phyloP scores from a whole-genome alignment of 92 coral and sea anemone genomes.

The Epizoanthus rinbou region DNA sequence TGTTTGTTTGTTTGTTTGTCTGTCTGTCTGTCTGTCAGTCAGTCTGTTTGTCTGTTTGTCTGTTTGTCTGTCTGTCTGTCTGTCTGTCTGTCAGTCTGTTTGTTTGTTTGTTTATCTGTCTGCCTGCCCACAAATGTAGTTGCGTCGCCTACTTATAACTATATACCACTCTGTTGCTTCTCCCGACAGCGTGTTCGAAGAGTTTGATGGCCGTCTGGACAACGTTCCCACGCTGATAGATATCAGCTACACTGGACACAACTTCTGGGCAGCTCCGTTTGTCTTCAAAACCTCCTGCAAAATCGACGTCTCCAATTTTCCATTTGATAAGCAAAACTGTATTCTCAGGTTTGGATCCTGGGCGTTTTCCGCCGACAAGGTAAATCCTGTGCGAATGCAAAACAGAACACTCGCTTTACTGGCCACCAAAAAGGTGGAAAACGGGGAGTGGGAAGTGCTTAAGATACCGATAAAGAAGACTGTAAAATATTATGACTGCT shows the following conservation, averaged over 20 bases:
- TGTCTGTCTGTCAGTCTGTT: too few species aligned
- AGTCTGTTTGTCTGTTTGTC: too few species aligned
- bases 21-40: too few species aligned
- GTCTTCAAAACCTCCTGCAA: conserved; percentile 79
- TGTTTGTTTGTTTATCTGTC: too few species aligned
- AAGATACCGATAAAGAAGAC: conserved; percentile 47
- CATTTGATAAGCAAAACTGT: conserved; percentile 74
- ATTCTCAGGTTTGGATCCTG: conserved; percentile 83
- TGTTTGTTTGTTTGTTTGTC: too few species aligned
- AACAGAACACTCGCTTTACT: conserved; percentile 38
- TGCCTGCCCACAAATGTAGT: too few species aligned
- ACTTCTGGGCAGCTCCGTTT: conserved; percentile 83
- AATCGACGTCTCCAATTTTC: conserved; percentile 75
- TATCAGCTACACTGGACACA: conserved; percentile 53
- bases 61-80: too few species aligned
- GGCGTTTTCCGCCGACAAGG: conserved; percentile 48
- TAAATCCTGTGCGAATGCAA: conserved; percentile 46
- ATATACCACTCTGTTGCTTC: neutral
- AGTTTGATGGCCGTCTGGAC: conserved; percentile 87
- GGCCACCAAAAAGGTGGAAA: conserved; percentile 60
- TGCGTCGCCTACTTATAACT: too few species aligned
- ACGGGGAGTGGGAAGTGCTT: conserved; percentile 83
- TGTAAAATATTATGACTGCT: conserved; percentile 52
- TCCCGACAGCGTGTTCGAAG: conserved; percentile 77
- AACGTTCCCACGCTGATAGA: conserved; percentile 72